These are phyloP conservation scores for Hippocampus kuda DNA, from an alignment of 2,797 vertebrate genomes.

Conservation along the genomic window DNA sequence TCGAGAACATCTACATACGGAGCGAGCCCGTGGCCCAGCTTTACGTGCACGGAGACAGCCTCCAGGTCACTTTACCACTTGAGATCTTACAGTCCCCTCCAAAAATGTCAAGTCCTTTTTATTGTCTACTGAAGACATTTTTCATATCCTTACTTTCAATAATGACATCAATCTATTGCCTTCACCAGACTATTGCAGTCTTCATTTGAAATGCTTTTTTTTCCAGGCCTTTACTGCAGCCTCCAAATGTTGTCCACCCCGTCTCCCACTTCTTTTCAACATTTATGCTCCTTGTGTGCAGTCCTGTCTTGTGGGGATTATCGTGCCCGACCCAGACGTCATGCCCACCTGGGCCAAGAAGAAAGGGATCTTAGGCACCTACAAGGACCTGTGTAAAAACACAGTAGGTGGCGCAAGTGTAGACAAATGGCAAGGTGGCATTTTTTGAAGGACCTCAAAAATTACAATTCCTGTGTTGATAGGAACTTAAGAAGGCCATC, in stretches of 20 bases:
- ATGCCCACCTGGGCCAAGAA: constrained; percentile 92
- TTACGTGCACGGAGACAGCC: constrained; percentile 91
- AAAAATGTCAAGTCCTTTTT: too few relatives aligned
- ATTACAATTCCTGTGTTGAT: constrained; percentile 6
- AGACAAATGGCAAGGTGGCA: neutral
- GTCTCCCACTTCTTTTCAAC: neutral
- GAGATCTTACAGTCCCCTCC: too few relatives aligned
- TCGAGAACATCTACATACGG: constrained; percentile 95
- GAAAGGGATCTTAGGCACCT: constrained; percentile 79
- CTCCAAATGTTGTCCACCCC: neutral
- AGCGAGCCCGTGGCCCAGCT: constrained; percentile 88
- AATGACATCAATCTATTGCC: too few relatives aligned
- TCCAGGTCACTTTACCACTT: constrained; percentile 70
- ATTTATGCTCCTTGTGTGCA: constrained; percentile 36
- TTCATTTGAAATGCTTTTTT: too few relatives aligned
- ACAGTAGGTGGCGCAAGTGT: constrained; percentile 59
- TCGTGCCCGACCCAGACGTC: constrained; percentile 87
- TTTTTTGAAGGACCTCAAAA: neutral
- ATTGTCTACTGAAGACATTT: too few relatives aligned
- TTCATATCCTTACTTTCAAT: too few relatives aligned
- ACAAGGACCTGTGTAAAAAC: constrained; percentile 79
- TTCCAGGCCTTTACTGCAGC: too few relatives aligned
- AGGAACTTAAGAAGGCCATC: constrained; percentile 86
- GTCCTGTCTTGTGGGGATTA: constrained; percentile 92
- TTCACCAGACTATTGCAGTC: too few relatives aligned